Base-by-base conservation (phyloP, 1,140 invertebrate genomes). In the Drosophila fuyamai region DNA sequence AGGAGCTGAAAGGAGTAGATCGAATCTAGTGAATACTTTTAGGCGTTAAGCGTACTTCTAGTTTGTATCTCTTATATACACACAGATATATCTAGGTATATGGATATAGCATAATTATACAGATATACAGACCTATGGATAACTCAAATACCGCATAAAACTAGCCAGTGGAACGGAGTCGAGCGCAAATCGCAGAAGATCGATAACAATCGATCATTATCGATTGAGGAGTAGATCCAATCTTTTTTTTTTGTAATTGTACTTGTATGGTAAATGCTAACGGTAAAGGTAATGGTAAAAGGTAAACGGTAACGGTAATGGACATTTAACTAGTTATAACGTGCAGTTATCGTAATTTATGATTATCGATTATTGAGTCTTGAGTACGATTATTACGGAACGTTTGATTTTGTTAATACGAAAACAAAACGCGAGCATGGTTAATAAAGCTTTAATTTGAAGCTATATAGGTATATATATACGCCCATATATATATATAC, bases 401-500 rank as follows among this genome's bases (percentile, higher is more conserved):
- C 84, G 84, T 89, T 89, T 89, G 68, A 89, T 89, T 89, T 89
- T 89, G 84, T 89, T 90, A 81, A 90, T 85, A 90, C 81, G 75
- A 90, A 85, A 90, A 85, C 63, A 79, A 84, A 90, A 85, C 81
- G 86, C 90, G 86, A 91, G 90, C 90, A 92, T 92, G 90, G 90
- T 92, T 92, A 92, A 92, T 90, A 92, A 92, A 92, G 90, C 90
- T 92, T 92, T 92, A 92, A 92, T 92, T 92, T 92, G 83, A 90
- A 92, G 88, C 91, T 91, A 91, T 84, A 83, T 80, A 89, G 79
- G 59, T 66, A 70, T 88, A 83, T 83, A 79, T 76, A 86, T 70
- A 73, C 57, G 61, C 51, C 75, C 68, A 71, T 56, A 77, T 75
- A 76, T 66, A 71, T 73, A 72, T 60, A 61, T 27, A 74, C 36